Evolutionary conservation across 2,888 invertebrate genomes (phyloP).

Genomic region (Plebejus melissa): DNA sequence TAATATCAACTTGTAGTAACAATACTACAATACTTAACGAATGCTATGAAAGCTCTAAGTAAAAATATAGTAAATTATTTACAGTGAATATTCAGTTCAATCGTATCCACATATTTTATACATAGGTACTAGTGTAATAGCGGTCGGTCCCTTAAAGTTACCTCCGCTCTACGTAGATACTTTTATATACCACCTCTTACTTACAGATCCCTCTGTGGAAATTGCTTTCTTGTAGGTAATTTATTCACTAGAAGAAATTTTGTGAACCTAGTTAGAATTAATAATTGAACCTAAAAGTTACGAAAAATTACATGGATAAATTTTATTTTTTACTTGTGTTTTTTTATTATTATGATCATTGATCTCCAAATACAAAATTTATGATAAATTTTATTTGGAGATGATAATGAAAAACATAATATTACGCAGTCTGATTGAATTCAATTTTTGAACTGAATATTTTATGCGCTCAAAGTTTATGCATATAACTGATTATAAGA

Average conservation of each 20-base stretch:
- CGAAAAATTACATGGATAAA: not conserved
- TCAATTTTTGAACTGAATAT: too few species aligned
- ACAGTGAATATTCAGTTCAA: not conserved
- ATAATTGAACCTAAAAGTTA: not conserved
- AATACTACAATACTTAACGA: too few species aligned
- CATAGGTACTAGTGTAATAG: conserved; percentile 46
- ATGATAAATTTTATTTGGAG: too few species aligned
- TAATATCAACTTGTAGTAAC: too few species aligned
- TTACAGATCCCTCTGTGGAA: conserved; percentile 16
- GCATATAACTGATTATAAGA: too few species aligned
- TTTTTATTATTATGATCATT: too few species aligned
- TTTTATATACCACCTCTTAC: conserved; percentile 31
- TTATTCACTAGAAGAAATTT: conserved; percentile 10
- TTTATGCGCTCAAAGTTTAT: not conserved
- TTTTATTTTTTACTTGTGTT: too few species aligned
- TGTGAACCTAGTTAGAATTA: not conserved
- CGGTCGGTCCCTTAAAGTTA: conserved; percentile 61
- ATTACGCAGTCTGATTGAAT: too few species aligned
- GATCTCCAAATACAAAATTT: too few species aligned
- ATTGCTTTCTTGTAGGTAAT: conserved; percentile 8
- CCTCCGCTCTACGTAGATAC: conserved; percentile 43
- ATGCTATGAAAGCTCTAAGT: too few species aligned
- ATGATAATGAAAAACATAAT: too few species aligned
- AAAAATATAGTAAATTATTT: too few species aligned
- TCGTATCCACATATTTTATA: conserved; percentile 43